Evolutionary conservation across 2,888 invertebrate species (phyloP), one percentile per base, ranked within the genome.

Genomic region (Tubiluchus corallicola): DNA sequence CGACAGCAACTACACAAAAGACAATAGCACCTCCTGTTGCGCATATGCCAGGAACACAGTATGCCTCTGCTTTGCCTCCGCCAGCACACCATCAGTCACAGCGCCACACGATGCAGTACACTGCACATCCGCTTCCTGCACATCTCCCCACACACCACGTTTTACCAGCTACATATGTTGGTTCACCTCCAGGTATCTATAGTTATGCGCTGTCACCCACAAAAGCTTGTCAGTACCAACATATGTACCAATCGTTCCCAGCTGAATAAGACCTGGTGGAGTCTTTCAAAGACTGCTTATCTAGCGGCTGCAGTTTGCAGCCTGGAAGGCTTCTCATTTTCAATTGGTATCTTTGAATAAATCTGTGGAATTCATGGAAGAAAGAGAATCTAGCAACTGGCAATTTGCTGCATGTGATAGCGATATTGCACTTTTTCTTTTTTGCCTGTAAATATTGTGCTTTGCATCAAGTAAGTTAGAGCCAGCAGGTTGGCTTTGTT

Each of bases 101-200:
- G 29, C 29, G 29, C n/a, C 29, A 29, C 29, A n/a, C 29, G 29
- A 29, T 60, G 74, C 74, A 43, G 70, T 74, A 54, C 65, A 73
- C 79, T 48, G 72, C 75, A 42, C 81, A 82, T 65, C 80, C 81
- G 40, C 65, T 82, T 56, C 82, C 82, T 49, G 82, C 82, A 4
- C 82, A 83, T 62, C 75, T 82, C 64, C 81, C 29, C 9, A 29
- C 29, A 61, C 49, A 58, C 60, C 53, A 53, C 40, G 55, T 56
- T 3, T 59, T 59, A 61, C 79, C 78, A 58, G 75, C 76, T 52
- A 70, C 71, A 53, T 74, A 74, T 56, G 72, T 71, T 45, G 68
- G 69, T 44, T 62, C 70, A 17, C 52, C 55, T 4, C 56, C 59
- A 2, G 52, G 55, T 4, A 68, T 72, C 37, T 76, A 77, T 56